phyloP scores from a whole-genome alignment of 2,797 vertebrate genomes.

The Catamblyrhynchus diadema region DNA sequence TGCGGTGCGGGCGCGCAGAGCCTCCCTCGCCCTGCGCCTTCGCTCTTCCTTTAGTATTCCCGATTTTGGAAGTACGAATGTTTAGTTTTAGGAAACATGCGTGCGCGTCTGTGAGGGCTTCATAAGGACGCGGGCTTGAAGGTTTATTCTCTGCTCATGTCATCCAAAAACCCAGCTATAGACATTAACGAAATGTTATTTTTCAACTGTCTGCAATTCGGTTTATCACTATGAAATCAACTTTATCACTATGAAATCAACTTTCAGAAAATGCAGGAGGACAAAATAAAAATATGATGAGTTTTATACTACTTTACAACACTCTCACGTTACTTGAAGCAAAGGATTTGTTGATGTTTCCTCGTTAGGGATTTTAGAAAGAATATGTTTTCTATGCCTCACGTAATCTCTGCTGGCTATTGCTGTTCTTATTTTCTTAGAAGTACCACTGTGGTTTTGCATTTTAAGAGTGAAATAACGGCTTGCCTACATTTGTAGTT shows the following conservation, averaged over 20 bases:
- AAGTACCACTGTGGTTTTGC: not conserved
- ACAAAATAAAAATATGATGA: not conserved
- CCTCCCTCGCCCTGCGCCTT: not conserved
- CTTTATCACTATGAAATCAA: not conserved
- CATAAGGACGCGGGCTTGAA: accelerated
- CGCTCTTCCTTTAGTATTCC: not conserved
- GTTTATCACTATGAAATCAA: not conserved
- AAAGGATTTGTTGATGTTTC: not conserved
- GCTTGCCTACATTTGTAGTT: not conserved
- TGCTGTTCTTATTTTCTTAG: not conserved
- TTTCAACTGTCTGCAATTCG: accelerated
- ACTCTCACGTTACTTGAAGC: accelerated
- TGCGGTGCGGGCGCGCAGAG: not conserved
- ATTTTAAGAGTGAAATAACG: not conserved
- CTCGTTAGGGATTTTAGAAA: not conserved
- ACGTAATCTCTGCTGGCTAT: too few relatives aligned
- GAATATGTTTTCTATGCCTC: accelerated
- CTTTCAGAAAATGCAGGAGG: not conserved
- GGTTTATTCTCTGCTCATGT: accelerated
- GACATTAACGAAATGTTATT: accelerated
- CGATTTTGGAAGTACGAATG: not conserved
- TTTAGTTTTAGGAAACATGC: not conserved
- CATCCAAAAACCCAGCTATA: not conserved
- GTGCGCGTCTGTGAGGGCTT: not conserved
- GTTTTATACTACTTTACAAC: not conserved